phyloP scores from a whole-genome alignment of 2,113 vertebrate species.

The Sylvietta virens region DNA sequence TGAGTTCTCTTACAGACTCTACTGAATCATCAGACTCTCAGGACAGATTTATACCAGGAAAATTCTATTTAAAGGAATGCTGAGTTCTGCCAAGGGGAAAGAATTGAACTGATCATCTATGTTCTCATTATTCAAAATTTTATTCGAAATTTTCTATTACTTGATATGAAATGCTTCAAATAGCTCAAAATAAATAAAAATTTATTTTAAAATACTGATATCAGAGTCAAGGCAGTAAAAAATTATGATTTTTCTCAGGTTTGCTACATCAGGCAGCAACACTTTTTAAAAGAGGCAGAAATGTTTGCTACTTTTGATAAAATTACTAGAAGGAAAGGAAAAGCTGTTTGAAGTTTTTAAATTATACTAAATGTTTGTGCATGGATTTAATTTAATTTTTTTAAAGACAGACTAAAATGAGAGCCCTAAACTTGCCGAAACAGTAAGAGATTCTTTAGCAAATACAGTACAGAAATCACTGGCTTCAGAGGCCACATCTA shows the following conservation, averaged over 20 bases:
- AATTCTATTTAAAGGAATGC: slow-evolving; percentile 6
- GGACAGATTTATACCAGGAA: background rate
- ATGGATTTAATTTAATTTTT: background rate
- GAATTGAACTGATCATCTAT: background rate
- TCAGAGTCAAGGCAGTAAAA: background rate
- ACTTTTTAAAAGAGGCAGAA: background rate
- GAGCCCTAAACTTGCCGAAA: background rate
- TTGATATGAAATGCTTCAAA: background rate
- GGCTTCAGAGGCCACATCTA: background rate
- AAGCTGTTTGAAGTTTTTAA: background rate
- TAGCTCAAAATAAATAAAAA: background rate
- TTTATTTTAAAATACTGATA: background rate
- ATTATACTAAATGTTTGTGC: background rate
- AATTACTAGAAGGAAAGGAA: background rate
- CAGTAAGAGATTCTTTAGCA: background rate
- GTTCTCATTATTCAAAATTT: background rate
- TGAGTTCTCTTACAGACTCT: background rate
- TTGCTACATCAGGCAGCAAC: background rate
- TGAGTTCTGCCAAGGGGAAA: background rate
- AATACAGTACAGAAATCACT: background rate
- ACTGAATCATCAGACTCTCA: background rate
- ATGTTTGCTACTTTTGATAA: background rate
- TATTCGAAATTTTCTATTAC: background rate
- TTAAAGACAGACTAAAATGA: background rate
- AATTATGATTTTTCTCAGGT: background rate